Base-by-base conservation (phyloP, 2,797 vertebrate species). In the Galagoides demidoff region DNA sequence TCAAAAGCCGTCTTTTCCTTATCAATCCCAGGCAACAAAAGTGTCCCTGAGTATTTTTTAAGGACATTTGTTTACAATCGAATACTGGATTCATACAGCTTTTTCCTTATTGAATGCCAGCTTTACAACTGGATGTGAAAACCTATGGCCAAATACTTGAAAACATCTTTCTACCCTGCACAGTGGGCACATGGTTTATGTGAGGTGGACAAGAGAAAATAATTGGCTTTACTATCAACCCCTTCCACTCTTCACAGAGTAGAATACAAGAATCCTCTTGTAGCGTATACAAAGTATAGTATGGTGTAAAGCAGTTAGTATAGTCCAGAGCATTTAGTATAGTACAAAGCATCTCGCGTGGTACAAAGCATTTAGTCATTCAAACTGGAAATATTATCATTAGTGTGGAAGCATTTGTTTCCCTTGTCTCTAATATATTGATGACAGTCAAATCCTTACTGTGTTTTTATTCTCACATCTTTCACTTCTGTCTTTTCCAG, bases 101-200 rank as follows among this genome's bases (percentile, higher is more conserved):
- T 22, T 85, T 78, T 87, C 84, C 68, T 52, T 88, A 82, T 3
- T 3, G 8, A 95, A 96, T 70, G 83, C 43, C 89, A 94, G 4
- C 84, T 43, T 68, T 74, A 85, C 9, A 63, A 66, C 49, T 57
- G 64, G 92, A 92, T 55, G 20, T 52, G 87, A 97, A 92, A 92
- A 94, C 59, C 37, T 89, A 52, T 9, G n/a, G 85, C 82, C 94
- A 92, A 84, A 93, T 66, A 95, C 85, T 84, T 86, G 93, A 88
- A 94, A 96, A 64, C 43, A 77, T 22, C 61, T 68, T 86, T 66
- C 37, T 63, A 13, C 14, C 2, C 2, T 31, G 71, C 87, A 74
- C 14, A 64, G 71, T 43, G 76, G 73, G 73, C 94, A 74, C 37
- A 29, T 25, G 82, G 77, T 89, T 91, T 85, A 52, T 1, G 19